Evolutionary conservation across 2,888 invertebrate genomes (phyloP).

Genomic region (Anticlea derivata): DNA sequence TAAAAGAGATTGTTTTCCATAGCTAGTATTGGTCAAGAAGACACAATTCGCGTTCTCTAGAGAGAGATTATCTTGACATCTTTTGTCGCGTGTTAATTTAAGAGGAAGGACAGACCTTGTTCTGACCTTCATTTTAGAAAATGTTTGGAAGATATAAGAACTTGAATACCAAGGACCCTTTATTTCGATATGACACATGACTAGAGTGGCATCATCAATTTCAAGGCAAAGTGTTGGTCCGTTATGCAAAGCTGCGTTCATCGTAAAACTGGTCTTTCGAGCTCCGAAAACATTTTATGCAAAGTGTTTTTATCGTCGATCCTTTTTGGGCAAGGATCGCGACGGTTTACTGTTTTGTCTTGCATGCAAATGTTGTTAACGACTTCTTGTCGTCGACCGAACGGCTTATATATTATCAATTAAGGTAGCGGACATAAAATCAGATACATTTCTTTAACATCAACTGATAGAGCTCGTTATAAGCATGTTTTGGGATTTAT

Average conservation of each 20-base stretch:
- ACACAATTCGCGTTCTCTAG: conserved; percentile 12
- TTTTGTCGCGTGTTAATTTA: conserved; percentile 17
- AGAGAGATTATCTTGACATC: conserved; percentile 20
- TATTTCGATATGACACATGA: conserved; percentile 2
- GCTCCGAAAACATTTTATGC: conserved; percentile 57
- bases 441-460: no score
- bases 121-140: conserved; percentile 27
- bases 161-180: conserved; percentile 4
- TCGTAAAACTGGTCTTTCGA: conserved; percentile 52
- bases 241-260: conserved; percentile 56
- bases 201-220: conserved; percentile 44
- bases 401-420: background rate
- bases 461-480: no score
- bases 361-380: conserved; percentile 57
- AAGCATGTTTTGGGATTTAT: no score
- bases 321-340: conserved; percentile 48
- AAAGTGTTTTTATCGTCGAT: conserved; percentile 57
- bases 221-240: conserved; percentile 52
- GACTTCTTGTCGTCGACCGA: conserved; percentile 37
- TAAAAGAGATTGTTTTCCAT: conserved; percentile 2
- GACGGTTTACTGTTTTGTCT: conserved; percentile 49
- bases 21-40: conserved; percentile 1
- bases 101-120: conserved; percentile 19
- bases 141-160: conserved; percentile 3
- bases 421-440: no score